Evolutionary conservation across 2,797 vertebrate genomes (phyloP).

Genomic region (Clarias laeviceps): DNA sequence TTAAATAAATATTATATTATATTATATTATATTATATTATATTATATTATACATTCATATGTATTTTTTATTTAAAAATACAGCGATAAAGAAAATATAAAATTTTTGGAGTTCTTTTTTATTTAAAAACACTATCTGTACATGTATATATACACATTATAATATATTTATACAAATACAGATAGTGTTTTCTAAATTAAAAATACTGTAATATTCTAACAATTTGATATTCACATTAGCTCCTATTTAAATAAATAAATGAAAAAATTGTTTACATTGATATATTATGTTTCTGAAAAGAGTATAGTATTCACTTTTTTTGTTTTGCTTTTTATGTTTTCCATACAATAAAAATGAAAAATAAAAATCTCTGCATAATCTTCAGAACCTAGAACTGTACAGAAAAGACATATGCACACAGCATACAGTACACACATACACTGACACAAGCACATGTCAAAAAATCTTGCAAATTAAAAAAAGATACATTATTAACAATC

Average conservation of each 20-base stretch:
- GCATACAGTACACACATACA: background rate
- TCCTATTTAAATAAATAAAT: background rate
- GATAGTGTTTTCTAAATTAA: too few relatives aligned
- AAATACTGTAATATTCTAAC: background rate
- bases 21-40: too few relatives aligned
- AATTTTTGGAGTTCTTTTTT: too few relatives aligned
- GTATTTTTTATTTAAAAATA: too few relatives aligned
- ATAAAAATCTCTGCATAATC: too few relatives aligned
- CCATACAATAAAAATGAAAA: background rate
- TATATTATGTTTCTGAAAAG: background rate
- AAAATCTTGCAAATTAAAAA: background rate
- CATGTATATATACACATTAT: too few relatives aligned
- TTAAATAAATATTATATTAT: too few relatives aligned
- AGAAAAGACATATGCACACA: background rate
- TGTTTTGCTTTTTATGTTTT: background rate
- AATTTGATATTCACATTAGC: background rate
- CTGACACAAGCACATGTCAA: background rate
- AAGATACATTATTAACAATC: background rate
- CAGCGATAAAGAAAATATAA: too few relatives aligned
- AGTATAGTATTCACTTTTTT: background rate
- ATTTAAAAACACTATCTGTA: too few relatives aligned
- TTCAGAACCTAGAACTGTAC: background rate
- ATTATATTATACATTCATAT: too few relatives aligned
- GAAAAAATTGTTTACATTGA: background rate
- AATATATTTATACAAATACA: too few relatives aligned